A percentile compares a stretch with the other conserved stretches of the same genome.
Conservation (phyloP, 1,140 invertebrate genomes). For the Sycophila sp. region DNA sequence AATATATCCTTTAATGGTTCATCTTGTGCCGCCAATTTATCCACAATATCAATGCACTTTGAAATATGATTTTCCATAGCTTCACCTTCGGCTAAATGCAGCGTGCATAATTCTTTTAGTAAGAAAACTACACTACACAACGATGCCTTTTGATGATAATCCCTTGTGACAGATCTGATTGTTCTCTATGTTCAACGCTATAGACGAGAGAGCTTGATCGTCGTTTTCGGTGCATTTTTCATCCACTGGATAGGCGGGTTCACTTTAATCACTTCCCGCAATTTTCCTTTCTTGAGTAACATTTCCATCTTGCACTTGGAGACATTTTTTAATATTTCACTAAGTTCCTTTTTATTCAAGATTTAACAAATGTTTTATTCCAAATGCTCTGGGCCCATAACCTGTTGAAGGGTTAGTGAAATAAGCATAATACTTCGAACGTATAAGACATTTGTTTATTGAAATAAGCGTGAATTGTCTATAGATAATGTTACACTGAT, state of each 20-base stretch:
- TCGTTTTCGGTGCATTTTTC: not conserved
- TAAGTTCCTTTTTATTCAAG: not conserved
- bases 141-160: constrained; percentile 22
- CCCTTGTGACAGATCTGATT: constrained; percentile 22
- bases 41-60: not conserved
- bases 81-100: not conserved
- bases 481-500: too few relatives aligned
- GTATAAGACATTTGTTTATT: not conserved
- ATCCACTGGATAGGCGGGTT: not conserved
- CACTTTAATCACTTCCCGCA: constrained; percentile 20
- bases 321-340: not conserved
- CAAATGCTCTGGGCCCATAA: too few relatives aligned
- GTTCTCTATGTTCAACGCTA: constrained; percentile 23
- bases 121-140: constrained; percentile 4
- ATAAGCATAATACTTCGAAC: not conserved
- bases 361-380: not conserved
- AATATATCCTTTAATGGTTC: constrained; percentile 17
- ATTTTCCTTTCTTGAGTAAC: constrained; percentile 32
- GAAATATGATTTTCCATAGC: not conserved
- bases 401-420: not conserved
- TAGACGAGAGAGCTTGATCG: not conserved
- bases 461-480: too few relatives aligned
- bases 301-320: constrained; percentile 26
- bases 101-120: not conserved
- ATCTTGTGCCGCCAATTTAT: not conserved